Percentiles rank a stretch among this genome's conserved stretches.
Evolutionary conservation across 2,797 vertebrate species (phyloP).

Genomic region (Protosalanx chinensis): DNA sequence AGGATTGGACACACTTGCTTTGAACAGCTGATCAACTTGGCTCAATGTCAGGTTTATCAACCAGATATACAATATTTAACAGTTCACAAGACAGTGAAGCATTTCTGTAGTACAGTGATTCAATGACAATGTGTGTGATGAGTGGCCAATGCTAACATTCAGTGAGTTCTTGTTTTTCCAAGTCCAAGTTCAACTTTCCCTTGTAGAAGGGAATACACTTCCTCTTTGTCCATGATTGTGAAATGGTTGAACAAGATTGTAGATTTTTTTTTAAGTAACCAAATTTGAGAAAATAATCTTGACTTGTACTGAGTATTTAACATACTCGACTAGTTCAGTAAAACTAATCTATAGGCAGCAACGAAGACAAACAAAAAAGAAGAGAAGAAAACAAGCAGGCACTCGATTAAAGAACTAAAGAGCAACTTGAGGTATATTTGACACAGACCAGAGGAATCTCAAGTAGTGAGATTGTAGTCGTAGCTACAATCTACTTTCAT

Average conservation of each 20-base stretch:
- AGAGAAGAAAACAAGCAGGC: neutral
- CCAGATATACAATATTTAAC: no score
- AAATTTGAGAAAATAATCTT: neutral
- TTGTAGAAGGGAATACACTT: neutral
- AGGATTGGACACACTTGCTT: no score
- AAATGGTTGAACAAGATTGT: neutral
- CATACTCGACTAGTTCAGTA: no score
- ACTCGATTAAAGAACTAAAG: neutral
- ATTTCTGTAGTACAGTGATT: neutral
- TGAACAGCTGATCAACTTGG: no score
- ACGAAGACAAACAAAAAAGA: neutral
- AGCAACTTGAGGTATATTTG: no score
- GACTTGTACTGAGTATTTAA: no score
- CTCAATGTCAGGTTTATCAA: no score
- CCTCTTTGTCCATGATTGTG: conserved; percentile 1
- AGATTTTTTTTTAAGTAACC: neutral
- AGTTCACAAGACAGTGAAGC: no score
- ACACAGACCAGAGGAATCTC: no score
- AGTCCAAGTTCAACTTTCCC: neutral
- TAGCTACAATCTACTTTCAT: no score
- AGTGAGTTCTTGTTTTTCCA: neutral
- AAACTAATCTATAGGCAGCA: no score
- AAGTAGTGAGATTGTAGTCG: no score
- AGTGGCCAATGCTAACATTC: neutral
- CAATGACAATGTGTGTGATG: neutral